A percentile compares a stretch with the other conserved stretches of the same genome.
Evolutionary conservation across 1,140 invertebrate species (phyloP).

Genomic region (Himalopsyche phryganea): DNA sequence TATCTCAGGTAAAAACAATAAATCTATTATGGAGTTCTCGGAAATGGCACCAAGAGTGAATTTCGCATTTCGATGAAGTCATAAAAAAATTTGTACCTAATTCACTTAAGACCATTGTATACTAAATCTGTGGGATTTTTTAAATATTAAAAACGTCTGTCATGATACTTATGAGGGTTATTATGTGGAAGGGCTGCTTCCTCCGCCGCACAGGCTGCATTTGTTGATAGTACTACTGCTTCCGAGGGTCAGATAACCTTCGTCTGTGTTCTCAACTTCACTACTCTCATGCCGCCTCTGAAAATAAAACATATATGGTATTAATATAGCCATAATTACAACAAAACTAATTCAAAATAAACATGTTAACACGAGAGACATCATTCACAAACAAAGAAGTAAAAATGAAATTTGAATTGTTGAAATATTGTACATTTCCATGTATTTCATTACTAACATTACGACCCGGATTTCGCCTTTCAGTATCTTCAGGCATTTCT

Average conservation of each 20-base stretch:
- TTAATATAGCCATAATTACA: slow-evolving; percentile 16
- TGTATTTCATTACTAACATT: not conserved
- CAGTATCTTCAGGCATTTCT: not conserved
- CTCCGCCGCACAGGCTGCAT: slow-evolving; percentile 36
- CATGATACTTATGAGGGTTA: not conserved
- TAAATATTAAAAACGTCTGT: too few relatives aligned
- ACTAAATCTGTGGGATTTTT: too few relatives aligned
- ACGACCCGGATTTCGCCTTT: not conserved
- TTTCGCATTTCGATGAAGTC: too few relatives aligned
- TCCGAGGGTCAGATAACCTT: slow-evolving; percentile 59
- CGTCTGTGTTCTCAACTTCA: slow-evolving; percentile 55
- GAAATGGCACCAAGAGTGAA: too few relatives aligned
- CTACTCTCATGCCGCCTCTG: slow-evolving; percentile 65
- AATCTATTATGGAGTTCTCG: too few relatives aligned
- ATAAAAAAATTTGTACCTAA: too few relatives aligned
- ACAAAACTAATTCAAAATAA: not conserved
- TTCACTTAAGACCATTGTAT: too few relatives aligned
- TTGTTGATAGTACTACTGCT: slow-evolving; percentile 41
- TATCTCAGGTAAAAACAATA: too few relatives aligned
- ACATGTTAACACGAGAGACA: not conserved
- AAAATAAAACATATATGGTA: slow-evolving; percentile 38
- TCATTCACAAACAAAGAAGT: not conserved
- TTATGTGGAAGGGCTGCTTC: slow-evolving; percentile 7
- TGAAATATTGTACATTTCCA: not conserved
- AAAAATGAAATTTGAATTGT: not conserved